Percentiles rank a stretch among this genome's conserved stretches.
These are phyloP conservation scores for Octomys mimax DNA, from an alignment of 2,797 vertebrate genomes.

Conservation along the genomic window DNA sequence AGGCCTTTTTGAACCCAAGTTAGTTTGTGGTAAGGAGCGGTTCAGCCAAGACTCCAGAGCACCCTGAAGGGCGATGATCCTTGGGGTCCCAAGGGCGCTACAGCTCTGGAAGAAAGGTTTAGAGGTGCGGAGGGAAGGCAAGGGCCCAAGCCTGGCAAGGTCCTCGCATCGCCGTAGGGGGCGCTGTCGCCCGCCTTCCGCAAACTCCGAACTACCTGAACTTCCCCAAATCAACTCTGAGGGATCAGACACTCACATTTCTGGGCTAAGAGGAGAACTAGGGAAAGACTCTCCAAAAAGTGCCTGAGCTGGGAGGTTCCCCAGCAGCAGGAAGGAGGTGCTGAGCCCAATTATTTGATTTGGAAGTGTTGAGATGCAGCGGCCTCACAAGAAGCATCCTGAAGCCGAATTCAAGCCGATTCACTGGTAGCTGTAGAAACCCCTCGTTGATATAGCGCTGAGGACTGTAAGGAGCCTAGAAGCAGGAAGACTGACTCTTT, in stretches of 20 bases:
- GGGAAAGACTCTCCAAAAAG: background rate
- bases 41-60: background rate
- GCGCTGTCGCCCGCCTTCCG: background rate
- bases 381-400: background rate
- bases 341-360: background rate
- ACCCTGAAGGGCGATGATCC: accelerated
- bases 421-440: background rate
- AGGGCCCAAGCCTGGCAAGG: background rate
- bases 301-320: background rate
- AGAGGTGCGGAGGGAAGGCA: background rate
- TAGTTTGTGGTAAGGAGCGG: background rate
- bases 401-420: background rate
- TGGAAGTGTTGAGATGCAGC: background rate
- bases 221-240: background rate
- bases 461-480: background rate
- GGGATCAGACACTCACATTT: background rate
- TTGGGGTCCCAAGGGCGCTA: background rate
- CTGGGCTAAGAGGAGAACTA: background rate
- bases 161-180: background rate
- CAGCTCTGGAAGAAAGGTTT: background rate
- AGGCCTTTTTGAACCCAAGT: background rate
- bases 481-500: background rate
- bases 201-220: too few relatives aligned
- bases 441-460: background rate
- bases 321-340: background rate